Evolutionary conservation across 2,113 vertebrate genomes (phyloP), one percentile per base, ranked within the genome.

Genomic region (Agapornis roseicollis): DNA sequence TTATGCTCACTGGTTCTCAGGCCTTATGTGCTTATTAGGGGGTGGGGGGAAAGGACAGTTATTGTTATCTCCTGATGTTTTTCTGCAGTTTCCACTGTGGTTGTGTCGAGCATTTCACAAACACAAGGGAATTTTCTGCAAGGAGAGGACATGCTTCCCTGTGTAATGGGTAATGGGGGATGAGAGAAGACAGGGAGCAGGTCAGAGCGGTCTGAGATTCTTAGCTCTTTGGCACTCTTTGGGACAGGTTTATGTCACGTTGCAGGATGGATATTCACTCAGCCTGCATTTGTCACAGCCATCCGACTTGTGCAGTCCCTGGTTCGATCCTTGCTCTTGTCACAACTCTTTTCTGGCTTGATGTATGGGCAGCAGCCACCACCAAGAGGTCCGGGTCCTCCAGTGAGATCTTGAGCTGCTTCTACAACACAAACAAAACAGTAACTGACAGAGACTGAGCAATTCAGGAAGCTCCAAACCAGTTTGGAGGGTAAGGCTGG

Each of bases 331-430:
- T 61, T 29, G 22, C 1, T 3, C 35, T 31, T 31, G n/a, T 52
- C 68, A 17, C 13, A 11, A 1, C 46, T 44, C 58, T 31, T 20
- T 27, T 49, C 49, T 65, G 39, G 17, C 49, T 23, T 28, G 63
- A 8, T 28, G 8, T 29, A 13, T 29, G 41, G 24, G 65, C 76
- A 78, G 56, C 29, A 31, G 31, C 24, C 70, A 47, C 11, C 29
- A 29, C 44, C 3, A 1, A 33, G n/a, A 50, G 41, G 35, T 64
- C 56, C 3, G 0, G 2, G 22, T 81, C 42, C 37, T 41, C 42
- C 3, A 2, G 6, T 10, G 37, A 35, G 25, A 19, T 22, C 46
- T 60, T 28, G 50, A 72, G 33, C 58, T 74, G 19, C 71, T 80
- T 25, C 74, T 46, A 7, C 33, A 61, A 27, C 19, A 37, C 25